Conservation (phyloP, 2,113 vertebrate genomes). For the Morone saxatilis region DNA sequence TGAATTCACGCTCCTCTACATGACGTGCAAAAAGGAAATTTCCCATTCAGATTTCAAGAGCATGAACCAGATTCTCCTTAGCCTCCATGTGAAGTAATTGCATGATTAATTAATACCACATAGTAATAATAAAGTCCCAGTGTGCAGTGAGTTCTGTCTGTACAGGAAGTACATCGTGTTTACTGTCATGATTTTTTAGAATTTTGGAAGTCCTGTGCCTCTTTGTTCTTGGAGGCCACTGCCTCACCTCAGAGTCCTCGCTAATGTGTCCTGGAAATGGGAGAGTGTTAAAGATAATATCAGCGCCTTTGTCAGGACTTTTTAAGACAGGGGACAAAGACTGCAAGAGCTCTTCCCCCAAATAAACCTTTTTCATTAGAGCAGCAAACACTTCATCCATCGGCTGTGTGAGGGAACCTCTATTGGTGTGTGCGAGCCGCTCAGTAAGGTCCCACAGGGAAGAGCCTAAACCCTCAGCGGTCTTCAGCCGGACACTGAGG, state of each 20-base stretch:
- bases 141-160: conserved; percentile 32
- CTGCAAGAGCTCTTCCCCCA: conserved; percentile 71
- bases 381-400: conserved; percentile 84
- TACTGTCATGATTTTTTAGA: conserved; percentile 26
- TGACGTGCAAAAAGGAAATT: conserved; percentile 28
- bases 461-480: conserved; percentile 72
- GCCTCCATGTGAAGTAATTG: conserved; percentile 7
- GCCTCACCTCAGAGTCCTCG: conserved; percentile 48
- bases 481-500: conserved; percentile 84
- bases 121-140: neutral
- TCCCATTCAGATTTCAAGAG: conserved; percentile 15
- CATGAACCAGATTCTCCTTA: conserved; percentile 13
- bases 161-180: conserved; percentile 53
- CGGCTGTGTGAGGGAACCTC: conserved; percentile 47
- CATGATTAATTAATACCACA: conserved; percentile 48
- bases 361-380: conserved; percentile 87
- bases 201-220: conserved; percentile 34
- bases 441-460: conserved; percentile 69
- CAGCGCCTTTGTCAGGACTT: conserved; percentile 79
- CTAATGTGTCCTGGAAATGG: conserved; percentile 81
- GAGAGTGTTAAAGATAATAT: conserved; percentile 81
- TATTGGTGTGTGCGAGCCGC: conserved; percentile 55
- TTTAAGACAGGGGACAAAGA: conserved; percentile 77
- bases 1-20: conserved; percentile 18
- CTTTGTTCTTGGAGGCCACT: conserved; percentile 16